Evolutionary conservation across 2,888 invertebrate species (phyloP).

Genomic region (Pseudococcus jackbeardsleyi): DNA sequence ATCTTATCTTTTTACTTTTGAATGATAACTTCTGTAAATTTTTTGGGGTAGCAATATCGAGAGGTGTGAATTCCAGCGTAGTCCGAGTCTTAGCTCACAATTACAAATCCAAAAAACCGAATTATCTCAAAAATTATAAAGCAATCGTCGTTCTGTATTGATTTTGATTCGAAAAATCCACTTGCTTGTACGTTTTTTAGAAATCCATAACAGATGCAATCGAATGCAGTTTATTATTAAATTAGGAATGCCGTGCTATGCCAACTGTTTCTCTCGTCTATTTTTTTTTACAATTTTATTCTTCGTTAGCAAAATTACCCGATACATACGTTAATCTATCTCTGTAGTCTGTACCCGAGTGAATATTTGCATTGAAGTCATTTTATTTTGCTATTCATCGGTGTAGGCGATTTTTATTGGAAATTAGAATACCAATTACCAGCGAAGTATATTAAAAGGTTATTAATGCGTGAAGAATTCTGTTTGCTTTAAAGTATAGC

Average conservation of each 20-base stretch:
- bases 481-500: not conserved
- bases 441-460: not conserved
- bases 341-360: not conserved
- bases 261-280: not conserved
- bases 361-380: not conserved
- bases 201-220: not conserved
- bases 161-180: no score
- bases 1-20: no score
- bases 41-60: no score
- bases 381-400: not conserved
- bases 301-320: not conserved
- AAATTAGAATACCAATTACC: not conserved
- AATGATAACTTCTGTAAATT: no score
- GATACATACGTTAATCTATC: not conserved
- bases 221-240: constrained; percentile 3
- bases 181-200: no score
- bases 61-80: no score
- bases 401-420: not conserved
- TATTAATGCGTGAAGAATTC: constrained; percentile 32
- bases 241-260: not conserved
- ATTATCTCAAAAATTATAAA: no score
- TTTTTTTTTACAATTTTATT: not conserved
- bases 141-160: no score
- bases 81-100: no score
- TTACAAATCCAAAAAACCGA: no score